Evolutionary conservation across 2,113 vertebrate genomes (phyloP), one percentile per base, ranked within the genome.

Genomic region (Takifugu bimaculatus): DNA sequence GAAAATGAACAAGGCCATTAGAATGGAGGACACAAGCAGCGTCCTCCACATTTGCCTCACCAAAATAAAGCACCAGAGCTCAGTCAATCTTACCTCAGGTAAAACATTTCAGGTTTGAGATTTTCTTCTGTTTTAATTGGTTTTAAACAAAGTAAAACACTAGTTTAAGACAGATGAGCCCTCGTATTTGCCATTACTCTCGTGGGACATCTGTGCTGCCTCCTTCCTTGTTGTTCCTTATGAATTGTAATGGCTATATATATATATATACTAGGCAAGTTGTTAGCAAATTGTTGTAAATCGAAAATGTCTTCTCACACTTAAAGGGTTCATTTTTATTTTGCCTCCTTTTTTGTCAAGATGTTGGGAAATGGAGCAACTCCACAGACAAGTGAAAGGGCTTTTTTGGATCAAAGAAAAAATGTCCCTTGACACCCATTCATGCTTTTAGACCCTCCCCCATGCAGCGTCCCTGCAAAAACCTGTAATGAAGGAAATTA

Each of bases 1-100:
- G 77, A 56, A 68, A 88, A 81, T 89, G 90, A 91, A 90, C 79
- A 63, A 87, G 87, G 54, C 68, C 74, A 87, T 88, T 85, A 87
- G 83, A 85, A 83, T 87, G 74, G 64, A 72, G 80, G 82, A 90
- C 83, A 89, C 85, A 88, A 85, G 81, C 78, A 88, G 78, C 65
- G 68, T 67, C 69, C 66, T 60, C 68, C 57, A 79, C 81, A 72
- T 81, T 70, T 74, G 74, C 53, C 39, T 51, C 73, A 74, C 72
- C 82, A 79, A 88, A 88, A 85, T 64, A 54, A 68, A 68, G 65
- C 66, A 86, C 90, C 86, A 85, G 44, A 52, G 60, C 61, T 66
- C 10, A 35, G 74, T 59, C 72, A 44, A 71, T 79, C 74, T 55
- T 27, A 47, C 58, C 70, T 77, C 61, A 58, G n/a, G 64, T 42